These are phyloP conservation scores for Malthinus flaveolus DNA, from an alignment of 2,888 invertebrate genomes.

Conservation along the genomic window DNA sequence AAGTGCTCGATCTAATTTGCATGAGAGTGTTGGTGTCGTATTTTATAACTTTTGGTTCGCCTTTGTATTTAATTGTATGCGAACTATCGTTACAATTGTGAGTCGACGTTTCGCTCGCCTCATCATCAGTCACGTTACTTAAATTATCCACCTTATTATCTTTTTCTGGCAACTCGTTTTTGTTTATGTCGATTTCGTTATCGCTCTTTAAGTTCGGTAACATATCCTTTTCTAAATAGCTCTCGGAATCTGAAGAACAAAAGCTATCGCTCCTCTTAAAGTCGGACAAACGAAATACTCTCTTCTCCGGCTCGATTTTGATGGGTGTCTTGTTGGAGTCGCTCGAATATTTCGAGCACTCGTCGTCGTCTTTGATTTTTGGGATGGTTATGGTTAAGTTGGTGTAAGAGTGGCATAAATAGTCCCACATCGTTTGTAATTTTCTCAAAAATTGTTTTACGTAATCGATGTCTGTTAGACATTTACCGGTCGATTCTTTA, in stretches of 20 bases:
- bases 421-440: conserved; percentile 52
- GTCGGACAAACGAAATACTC: conserved; percentile 60
- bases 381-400: conserved; percentile 51
- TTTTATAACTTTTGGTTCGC: conserved; percentile 44
- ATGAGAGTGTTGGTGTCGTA: conserved; percentile 52
- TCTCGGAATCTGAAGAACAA: conserved; percentile 49
- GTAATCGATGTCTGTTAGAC: conserved; percentile 48
- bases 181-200: conserved; percentile 33
- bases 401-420: conserved; percentile 51
- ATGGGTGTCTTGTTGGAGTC: conserved; percentile 12
- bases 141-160: conserved; percentile 42
- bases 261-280: conserved; percentile 56
- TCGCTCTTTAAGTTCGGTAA: conserved; percentile 51
- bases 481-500: conserved; percentile 49
- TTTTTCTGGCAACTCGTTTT: conserved; percentile 33
- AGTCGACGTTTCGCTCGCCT: conserved; percentile 47
- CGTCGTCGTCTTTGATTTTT: background rate
- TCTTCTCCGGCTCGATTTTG: conserved; percentile 20
- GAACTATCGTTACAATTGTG: conserved; percentile 21
- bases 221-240: conserved; percentile 50
- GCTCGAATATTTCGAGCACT: conserved; percentile 29
- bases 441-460: conserved; percentile 51
- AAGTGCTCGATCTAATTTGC: conserved; percentile 45
- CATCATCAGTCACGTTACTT: conserved; percentile 48
- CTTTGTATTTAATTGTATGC: conserved; percentile 48